Evolutionary conservation across 2,888 invertebrate species (phyloP).

Genomic region (Argyresthia goedartella): DNA sequence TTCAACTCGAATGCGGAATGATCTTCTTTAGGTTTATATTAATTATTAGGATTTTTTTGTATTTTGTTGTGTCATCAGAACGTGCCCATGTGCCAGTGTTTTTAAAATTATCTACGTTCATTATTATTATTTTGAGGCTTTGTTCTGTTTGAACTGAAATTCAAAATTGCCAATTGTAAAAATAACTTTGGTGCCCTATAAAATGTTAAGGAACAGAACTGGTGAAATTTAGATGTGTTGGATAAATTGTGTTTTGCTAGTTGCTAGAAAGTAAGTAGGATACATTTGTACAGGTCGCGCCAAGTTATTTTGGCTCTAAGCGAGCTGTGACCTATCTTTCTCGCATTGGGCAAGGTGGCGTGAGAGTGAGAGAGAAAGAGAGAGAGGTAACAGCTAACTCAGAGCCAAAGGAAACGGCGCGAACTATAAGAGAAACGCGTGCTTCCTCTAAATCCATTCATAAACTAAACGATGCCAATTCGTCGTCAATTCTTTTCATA

Average conservation of each 20-base stretch:
- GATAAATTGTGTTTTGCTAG: conserved; percentile 44
- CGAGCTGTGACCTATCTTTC: too few species aligned
- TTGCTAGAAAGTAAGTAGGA: conserved; percentile 22
- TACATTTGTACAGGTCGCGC: too few species aligned
- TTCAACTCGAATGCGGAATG: conserved; percentile 37
- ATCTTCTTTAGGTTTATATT: conserved; percentile 49
- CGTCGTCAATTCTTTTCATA: conserved; percentile 24
- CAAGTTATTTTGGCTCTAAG: too few species aligned
- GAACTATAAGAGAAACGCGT: conserved; percentile 42
- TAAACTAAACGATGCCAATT: conserved; percentile 19
- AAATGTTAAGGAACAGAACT: neutral
- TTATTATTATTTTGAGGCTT: too few species aligned
- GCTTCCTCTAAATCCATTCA: conserved; percentile 36
- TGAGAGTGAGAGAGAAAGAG: too few species aligned
- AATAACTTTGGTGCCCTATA: neutral
- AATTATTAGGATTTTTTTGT: conserved; percentile 27
- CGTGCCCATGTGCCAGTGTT: conserved; percentile 56
- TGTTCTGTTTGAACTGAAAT: too few species aligned
- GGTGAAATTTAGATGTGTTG: conserved; percentile 12
- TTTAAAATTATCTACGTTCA: neutral
- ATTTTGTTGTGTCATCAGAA: conserved; percentile 47
- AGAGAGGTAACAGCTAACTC: too few species aligned
- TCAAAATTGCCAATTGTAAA: too few species aligned
- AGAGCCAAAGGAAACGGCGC: too few species aligned
- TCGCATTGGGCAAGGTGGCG: too few species aligned